phyloP scores from a whole-genome alignment of 1,140 invertebrate genomes.

The Sitophilus oryzae region DNA sequence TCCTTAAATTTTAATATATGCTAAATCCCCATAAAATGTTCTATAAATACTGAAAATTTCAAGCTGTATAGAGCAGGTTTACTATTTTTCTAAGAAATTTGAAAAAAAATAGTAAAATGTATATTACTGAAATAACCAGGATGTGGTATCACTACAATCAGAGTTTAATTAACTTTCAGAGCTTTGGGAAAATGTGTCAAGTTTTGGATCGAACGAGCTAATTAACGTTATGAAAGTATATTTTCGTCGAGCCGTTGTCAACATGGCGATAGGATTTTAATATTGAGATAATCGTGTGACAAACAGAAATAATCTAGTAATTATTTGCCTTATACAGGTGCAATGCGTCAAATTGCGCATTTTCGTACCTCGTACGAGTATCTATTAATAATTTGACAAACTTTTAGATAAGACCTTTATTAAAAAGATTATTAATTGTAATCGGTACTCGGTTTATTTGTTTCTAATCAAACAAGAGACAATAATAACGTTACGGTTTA shows the following conservation, averaged over 20 bases:
- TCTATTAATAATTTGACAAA: background rate
- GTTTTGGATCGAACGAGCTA: no score
- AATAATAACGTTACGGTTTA: no score
- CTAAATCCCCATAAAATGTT: no score
- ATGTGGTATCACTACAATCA: no score
- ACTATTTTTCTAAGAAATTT: no score
- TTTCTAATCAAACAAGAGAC: background rate
- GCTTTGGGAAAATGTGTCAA: no score
- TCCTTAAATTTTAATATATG: no score
- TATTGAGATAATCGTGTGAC: conserved; percentile 18
- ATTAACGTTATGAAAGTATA: conserved; percentile 13
- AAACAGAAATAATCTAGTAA: conserved; percentile 12
- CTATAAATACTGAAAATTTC: no score
- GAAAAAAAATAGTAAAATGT: no score
- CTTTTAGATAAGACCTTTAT: conserved; percentile 4
- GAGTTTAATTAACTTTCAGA: no score
- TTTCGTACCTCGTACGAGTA: background rate
- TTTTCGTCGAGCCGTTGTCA: conserved; percentile 12
- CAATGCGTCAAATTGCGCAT: conserved; percentile 3
- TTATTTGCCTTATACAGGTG: conserved; percentile 21
- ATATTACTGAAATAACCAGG: no score
- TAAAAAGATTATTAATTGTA: background rate
- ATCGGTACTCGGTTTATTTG: background rate
- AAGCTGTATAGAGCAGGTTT: no score
- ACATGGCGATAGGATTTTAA: conserved; percentile 18